A percentile compares a stretch with the other conserved stretches of the same genome.
Conservation (phyloP, 2,113 vertebrate species). For the Cnemophilus loriae region DNA sequence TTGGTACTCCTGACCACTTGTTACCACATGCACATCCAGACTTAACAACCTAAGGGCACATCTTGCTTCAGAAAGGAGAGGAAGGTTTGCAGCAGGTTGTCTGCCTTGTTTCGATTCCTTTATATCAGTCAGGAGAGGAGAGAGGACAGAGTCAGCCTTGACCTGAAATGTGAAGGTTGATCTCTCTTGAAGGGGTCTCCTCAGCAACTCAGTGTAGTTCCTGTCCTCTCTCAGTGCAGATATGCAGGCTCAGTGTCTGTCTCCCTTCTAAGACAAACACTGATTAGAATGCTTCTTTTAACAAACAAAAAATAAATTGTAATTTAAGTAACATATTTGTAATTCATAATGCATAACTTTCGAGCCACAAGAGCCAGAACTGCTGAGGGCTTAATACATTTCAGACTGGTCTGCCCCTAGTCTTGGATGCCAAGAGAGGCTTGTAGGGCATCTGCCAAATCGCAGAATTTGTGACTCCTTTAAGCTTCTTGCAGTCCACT, state of each 20-base stretch:
- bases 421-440: neutral
- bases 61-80: neutral
- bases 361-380: neutral
- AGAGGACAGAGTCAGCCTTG: neutral
- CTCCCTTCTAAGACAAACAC: neutral
- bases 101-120: neutral
- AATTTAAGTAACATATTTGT: neutral
- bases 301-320: neutral
- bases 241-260: rapidly evolving
- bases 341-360: neutral
- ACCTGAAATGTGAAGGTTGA: neutral
- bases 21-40: rapidly evolving
- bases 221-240: neutral
- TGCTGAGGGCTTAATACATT: neutral
- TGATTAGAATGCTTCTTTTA: neutral
- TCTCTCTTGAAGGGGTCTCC: neutral
- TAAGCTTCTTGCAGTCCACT: neutral
- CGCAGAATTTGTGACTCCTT: neutral
- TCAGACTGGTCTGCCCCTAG: neutral
- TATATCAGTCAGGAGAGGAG: neutral
- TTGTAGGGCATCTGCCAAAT: neutral
- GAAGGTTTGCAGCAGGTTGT: neutral
- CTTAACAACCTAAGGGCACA: too few relatives aligned
- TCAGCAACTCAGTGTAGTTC: neutral
- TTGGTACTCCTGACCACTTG: neutral